Evolutionary conservation across 92 coral and sea anemone species (phyloP).

Genomic region (Siderastrea radians): DNA sequence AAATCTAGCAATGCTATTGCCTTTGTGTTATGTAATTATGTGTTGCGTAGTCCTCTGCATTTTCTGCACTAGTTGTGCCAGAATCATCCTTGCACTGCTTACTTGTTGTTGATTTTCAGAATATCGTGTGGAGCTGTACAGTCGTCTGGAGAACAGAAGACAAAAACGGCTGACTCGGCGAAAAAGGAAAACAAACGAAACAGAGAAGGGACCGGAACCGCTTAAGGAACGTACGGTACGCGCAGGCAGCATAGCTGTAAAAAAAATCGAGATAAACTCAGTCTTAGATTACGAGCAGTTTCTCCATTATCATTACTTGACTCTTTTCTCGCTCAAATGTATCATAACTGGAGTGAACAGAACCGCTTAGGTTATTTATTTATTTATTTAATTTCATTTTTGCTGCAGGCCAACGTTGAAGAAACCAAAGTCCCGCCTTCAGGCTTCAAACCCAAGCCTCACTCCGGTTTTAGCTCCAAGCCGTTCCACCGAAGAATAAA

Average conservation of each 20-base stretch:
- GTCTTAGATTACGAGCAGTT: too few species aligned
- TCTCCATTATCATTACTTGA: too few species aligned
- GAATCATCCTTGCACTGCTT: neutral
- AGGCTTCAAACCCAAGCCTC: conserved; percentile 4
- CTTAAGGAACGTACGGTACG: conserved; percentile 42
- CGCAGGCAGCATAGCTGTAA: neutral
- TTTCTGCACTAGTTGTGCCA: neutral
- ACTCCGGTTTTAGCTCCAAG: conserved; percentile 5
- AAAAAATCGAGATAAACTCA: neutral
- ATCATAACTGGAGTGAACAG: too few species aligned
- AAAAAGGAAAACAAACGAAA: conserved; percentile 27
- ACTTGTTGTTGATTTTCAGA: conserved; percentile 26
- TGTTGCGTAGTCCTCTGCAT: too few species aligned
- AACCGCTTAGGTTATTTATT: too few species aligned
- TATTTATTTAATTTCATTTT: neutral
- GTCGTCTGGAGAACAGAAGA: conserved; percentile 59
- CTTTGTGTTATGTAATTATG: too few species aligned
- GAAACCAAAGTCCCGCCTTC: neutral
- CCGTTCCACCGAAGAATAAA: conserved; percentile 39
- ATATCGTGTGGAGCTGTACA: conserved; percentile 68
- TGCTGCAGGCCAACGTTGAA: conserved; percentile 5
- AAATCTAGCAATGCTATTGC: too few species aligned
- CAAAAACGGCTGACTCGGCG: conserved; percentile 33
- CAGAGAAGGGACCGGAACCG: conserved; percentile 15
- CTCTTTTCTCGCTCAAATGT: too few species aligned